phyloP scores from a whole-genome alignment of 2,797 vertebrate genomes.

The Kryptopterus vitreolus region DNA sequence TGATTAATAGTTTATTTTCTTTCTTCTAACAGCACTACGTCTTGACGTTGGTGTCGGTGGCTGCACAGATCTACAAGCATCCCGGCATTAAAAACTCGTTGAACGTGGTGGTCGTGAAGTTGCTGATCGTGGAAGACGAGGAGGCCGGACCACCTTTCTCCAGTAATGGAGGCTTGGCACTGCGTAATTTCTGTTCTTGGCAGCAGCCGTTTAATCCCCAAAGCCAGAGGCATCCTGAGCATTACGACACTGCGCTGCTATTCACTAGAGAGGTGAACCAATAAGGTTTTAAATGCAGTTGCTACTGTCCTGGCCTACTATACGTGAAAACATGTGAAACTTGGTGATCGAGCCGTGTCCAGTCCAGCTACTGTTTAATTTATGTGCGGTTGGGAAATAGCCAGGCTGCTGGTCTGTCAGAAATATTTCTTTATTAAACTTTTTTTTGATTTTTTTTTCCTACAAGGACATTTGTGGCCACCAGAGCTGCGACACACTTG shows the following conservation, averaged over 20 bases:
- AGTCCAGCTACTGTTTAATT: constrained; percentile 71
- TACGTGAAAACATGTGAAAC: constrained; percentile 42
- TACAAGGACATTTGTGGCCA: constrained; percentile 90
- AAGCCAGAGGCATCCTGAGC: constrained; percentile 87
- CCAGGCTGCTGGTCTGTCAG: constrained; percentile 25
- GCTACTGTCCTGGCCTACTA: constrained; percentile 25
- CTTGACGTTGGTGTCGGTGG: constrained; percentile 89
- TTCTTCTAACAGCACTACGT: constrained; percentile 80
- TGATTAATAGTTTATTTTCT: neutral
- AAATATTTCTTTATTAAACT: constrained; percentile 58
- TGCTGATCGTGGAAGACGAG: constrained; percentile 85
- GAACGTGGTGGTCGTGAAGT: constrained; percentile 88
- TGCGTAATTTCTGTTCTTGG: constrained; percentile 95
- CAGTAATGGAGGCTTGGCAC: constrained; percentile 83
- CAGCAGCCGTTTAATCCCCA: constrained; percentile 87
- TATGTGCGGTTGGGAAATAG: constrained; percentile 58
- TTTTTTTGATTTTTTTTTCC: constrained; percentile 41
- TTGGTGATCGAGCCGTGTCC: constrained; percentile 43
- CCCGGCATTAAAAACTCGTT: constrained; percentile 92
- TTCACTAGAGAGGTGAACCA: constrained; percentile 89
- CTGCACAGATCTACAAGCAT: constrained; percentile 89
- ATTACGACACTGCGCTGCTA: constrained; percentile 92
- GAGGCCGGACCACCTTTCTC: constrained; percentile 81
- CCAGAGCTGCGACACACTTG: constrained; percentile 88
- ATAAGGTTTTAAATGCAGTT: constrained; percentile 32